Base-by-base conservation (phyloP, 2,113 vertebrate species). In the Neomonachus schauinslandi region DNA sequence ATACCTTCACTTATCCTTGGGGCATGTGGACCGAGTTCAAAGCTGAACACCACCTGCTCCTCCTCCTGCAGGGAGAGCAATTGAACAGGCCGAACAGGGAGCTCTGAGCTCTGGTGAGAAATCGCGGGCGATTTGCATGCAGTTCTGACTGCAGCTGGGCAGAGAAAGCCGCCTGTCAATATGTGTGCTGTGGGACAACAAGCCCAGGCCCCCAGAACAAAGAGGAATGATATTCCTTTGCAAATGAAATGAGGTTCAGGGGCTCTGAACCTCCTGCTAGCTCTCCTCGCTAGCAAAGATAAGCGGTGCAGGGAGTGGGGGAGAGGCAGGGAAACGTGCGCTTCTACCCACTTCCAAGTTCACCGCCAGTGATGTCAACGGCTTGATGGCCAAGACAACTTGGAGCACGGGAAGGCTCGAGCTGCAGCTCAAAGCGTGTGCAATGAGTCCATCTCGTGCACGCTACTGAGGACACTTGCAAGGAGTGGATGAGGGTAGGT, bases 1-100 rank as follows among this genome's bases (percentile, higher is more conserved):
- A 80, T 77, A 86, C 96, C 97, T 90, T 94, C 69, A 49, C 76
- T 95, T 51, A 71, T 84, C 98, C 98, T 94, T 83, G 84, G 94
- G 98, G 98, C 9, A 3, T 16, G 1, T 24, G 94, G 94, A 67
- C 46, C 0, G 1, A 95, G 98, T 92, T 98, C 97, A 96, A 80
- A 98, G 96, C 42, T 13, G 0, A 93, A 82, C 63, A 21, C 79
- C 74, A 88, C 97, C 95, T 98, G 94, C 79, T 79, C 81, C 96
- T 85, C 77, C 97, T 74, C 71, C 87, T 46, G 21, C 69, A 39
- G 85, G 93, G 59, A 69, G 13, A 33, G 42, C 5, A 28, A 59
- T 0, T 91, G 59, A 91, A 85, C 61, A 81, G 89, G 59, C 26
- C 4, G 0, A 55, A 83, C 24, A 15, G 33, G 74, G 77, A 36